Conservation (phyloP, 2,888 invertebrate species). For the Ectropis crepuscularia region DNA sequence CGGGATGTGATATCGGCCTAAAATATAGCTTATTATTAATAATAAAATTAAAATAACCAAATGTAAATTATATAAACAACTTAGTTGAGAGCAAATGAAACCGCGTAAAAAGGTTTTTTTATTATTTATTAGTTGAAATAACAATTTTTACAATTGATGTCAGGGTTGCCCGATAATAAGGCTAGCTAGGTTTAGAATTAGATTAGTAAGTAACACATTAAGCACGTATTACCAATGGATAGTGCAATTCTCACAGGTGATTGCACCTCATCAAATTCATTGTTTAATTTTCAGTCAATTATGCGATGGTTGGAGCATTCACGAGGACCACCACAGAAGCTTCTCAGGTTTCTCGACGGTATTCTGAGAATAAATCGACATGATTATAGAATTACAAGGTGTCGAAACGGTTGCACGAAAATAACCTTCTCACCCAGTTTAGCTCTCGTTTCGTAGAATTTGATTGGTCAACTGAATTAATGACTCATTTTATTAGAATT, state of each 20-base stretch:
- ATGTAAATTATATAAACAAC: too few relatives aligned
- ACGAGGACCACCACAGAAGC: constrained; percentile 69
- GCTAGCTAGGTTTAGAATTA: too few relatives aligned
- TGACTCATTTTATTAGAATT: not conserved
- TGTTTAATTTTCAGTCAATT: constrained; percentile 41
- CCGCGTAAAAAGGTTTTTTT: too few relatives aligned
- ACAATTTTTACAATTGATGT: too few relatives aligned
- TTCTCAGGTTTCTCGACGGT: constrained; percentile 68
- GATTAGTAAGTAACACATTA: too few relatives aligned
- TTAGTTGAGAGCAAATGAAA: too few relatives aligned
- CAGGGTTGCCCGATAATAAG: too few relatives aligned
- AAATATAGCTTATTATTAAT: too few relatives aligned
- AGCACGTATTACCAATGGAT: constrained; percentile 7
- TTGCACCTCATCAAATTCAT: constrained; percentile 38
- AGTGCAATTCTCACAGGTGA: constrained; percentile 25
- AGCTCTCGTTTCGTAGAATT: constrained; percentile 20
- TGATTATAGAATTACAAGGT: constrained; percentile 69
- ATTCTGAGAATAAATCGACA: constrained; percentile 71
- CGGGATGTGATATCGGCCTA: too few relatives aligned
- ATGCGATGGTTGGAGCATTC: constrained; percentile 50
- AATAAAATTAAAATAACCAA: too few relatives aligned
- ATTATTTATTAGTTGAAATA: too few relatives aligned
- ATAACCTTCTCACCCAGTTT: constrained; percentile 13
- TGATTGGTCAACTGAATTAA: constrained; percentile 5
- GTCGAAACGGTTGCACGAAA: constrained; percentile 58